These are phyloP conservation scores for Agrochola lychnidis DNA, from an alignment of 2,888 invertebrate genomes.

Conservation along the genomic window DNA sequence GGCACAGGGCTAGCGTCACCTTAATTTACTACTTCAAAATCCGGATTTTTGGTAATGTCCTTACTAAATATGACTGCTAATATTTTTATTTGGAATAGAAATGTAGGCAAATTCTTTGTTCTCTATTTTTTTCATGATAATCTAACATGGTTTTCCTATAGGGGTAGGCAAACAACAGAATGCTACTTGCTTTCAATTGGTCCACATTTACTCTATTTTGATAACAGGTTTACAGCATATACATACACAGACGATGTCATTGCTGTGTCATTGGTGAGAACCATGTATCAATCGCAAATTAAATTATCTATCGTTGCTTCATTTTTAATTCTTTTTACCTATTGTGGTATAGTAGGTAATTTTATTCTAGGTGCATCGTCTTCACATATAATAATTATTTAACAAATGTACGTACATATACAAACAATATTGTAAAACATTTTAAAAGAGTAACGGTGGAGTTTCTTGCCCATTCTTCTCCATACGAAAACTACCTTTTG, in stretches of 20 bases:
- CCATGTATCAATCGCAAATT: too few relatives aligned
- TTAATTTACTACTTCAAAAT: conserved; percentile 80
- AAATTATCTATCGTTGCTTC: too few relatives aligned
- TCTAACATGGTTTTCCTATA: not conserved
- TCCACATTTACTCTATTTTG: not conserved
- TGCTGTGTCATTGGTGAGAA: too few relatives aligned
- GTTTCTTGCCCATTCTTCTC: too few relatives aligned
- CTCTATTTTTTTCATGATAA: not conserved
- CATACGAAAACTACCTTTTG: too few relatives aligned
- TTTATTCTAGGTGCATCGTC: too few relatives aligned
- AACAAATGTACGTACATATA: too few relatives aligned
- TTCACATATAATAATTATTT: too few relatives aligned
- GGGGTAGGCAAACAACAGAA: not conserved
- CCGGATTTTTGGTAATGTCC: conserved; percentile 69
- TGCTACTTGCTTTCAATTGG: not conserved
- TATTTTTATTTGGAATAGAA: conserved; percentile 5
- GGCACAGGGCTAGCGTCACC: conserved; percentile 66
- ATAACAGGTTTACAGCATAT: not conserved
- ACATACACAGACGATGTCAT: not conserved
- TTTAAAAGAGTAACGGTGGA: too few relatives aligned
- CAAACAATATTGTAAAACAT: too few relatives aligned
- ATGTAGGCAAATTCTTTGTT: not conserved
- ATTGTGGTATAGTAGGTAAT: too few relatives aligned
- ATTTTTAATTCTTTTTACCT: too few relatives aligned
- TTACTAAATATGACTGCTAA: conserved; percentile 25